phyloP scores from a whole-genome alignment of 2,888 invertebrate species.

The Deilephila porcellus region DNA sequence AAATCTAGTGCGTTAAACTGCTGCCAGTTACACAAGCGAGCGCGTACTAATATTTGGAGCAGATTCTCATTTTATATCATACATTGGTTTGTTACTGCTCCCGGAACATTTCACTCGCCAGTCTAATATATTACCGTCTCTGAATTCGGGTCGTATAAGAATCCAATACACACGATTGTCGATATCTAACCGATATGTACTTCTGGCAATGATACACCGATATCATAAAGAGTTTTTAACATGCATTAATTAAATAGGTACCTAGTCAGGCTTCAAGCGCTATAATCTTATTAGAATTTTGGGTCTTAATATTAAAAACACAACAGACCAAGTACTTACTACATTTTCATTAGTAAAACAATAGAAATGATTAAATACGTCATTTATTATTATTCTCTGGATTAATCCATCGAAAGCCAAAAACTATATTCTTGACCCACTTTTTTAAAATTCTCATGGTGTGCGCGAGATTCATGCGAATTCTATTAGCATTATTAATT shows the following conservation, averaged over 20 bases:
- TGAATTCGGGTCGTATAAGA: constrained; percentile 26
- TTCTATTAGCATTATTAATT: constrained; percentile 10
- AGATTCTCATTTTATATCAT: constrained; percentile 25
- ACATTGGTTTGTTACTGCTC: constrained; percentile 24
- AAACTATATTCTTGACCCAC: constrained; percentile 6
- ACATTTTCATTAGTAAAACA: background rate
- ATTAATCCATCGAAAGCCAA: background rate
- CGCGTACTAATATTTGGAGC: constrained; percentile 26
- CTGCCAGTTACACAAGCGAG: constrained; percentile 24
- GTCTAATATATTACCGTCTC: constrained; percentile 15
- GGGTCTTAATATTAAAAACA: no score
- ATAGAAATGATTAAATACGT: background rate
- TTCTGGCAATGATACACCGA: constrained; percentile 8
- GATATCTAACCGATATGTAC: background rate
- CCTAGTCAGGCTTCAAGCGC: no score
- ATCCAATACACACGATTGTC: constrained; percentile 4
- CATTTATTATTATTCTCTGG: background rate
- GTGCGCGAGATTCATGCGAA: background rate
- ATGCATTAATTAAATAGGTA: no score
- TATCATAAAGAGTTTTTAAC: background rate
- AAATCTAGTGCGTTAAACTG: constrained; percentile 23
- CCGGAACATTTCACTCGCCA: constrained; percentile 23
- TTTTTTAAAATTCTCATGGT: background rate
- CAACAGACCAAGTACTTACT: no score
- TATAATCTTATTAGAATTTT: no score